Conservation (phyloP, 2,797 vertebrate species). For the Pterois miles region DNA sequence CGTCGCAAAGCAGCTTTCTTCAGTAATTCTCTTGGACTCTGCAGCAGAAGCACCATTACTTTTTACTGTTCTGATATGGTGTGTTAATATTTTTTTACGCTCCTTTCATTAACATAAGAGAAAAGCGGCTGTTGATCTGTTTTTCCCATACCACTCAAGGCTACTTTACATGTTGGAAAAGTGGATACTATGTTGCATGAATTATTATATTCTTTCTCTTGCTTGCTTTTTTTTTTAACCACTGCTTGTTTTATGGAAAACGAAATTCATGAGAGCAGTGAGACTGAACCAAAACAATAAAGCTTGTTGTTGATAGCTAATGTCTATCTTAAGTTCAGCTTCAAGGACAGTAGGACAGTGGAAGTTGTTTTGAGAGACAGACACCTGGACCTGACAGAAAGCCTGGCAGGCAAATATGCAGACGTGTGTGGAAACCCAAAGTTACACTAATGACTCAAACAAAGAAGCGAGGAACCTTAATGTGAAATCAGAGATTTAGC, state of each 20-base stretch:
- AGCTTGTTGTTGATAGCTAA: background rate
- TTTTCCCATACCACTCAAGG: background rate
- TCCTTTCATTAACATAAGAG: background rate
- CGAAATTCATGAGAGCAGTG: background rate
- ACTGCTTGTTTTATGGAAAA: background rate
- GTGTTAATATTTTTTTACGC: background rate
- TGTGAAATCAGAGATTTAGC: background rate
- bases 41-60: background rate
- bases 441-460: background rate
- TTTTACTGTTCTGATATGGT: background rate
- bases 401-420: background rate
- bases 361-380: background rate
- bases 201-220: background rate
- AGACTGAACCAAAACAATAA: background rate
- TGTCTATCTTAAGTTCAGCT: background rate
- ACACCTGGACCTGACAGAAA: background rate
- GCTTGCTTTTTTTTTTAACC: background rate
- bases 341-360: background rate
- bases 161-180: background rate
- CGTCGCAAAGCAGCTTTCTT: conserved; percentile 3
- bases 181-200: background rate
- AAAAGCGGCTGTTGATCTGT: background rate
- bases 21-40: conserved; percentile 4
- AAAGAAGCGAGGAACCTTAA: background rate
- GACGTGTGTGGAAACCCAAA: background rate